phyloP scores from a whole-genome alignment of 2,888 invertebrate genomes.

The Drosophila cyrtoloma region DNA sequence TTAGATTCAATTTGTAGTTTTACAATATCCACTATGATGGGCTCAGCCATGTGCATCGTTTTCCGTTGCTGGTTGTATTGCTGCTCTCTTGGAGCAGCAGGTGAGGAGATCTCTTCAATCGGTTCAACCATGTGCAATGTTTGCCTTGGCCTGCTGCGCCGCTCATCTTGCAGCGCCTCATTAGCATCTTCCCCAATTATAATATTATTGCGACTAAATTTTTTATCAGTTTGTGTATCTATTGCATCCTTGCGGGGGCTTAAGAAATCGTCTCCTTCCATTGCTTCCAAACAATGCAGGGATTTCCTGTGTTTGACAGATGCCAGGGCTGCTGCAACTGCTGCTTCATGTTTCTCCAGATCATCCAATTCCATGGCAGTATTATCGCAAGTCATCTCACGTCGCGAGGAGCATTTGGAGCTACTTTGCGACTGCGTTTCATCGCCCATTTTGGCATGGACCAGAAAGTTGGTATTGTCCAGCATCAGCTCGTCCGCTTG shows the following conservation, averaged over 20 bases:
- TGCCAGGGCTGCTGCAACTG: conserved; percentile 28
- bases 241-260: background rate
- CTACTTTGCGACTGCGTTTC: conserved; percentile 67
- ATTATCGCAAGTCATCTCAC: conserved; percentile 57
- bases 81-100: background rate
- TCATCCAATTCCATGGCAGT: conserved; percentile 58
- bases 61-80: conserved; percentile 5
- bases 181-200: conserved; percentile 8
- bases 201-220: background rate
- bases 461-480: conserved; percentile 74
- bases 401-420: conserved; percentile 54
- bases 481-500: conserved; percentile 73
- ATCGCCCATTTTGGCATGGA: conserved; percentile 70
- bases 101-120: conserved; percentile 22
- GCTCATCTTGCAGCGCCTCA: background rate
- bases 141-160: conserved; percentile 3
- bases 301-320: conserved; percentile 11
- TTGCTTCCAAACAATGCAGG: conserved; percentile 6
- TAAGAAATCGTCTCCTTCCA: conserved; percentile 5
- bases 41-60: conserved; percentile 18
- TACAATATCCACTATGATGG: conserved; percentile 7
- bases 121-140: conserved; percentile 29
- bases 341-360: conserved; percentile 40
- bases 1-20: background rate
- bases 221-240: background rate